Conservation (phyloP, 1,140 invertebrate species). For the Nixonia krombeini region DNA sequence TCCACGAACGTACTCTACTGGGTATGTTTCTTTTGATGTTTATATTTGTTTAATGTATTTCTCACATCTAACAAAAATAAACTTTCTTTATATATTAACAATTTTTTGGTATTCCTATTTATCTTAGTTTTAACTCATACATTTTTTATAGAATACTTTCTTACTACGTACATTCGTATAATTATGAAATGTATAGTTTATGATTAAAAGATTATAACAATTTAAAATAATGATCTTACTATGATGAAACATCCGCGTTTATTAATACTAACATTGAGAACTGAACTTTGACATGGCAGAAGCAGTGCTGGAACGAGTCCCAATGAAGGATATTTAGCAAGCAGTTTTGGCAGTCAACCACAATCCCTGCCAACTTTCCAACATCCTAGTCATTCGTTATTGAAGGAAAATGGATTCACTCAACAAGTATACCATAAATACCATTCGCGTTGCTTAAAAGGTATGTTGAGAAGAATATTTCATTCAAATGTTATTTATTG, state of each 20-base stretch:
- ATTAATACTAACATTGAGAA: no score
- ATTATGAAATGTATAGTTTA: no score
- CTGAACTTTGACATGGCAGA: no score
- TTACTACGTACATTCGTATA: no score
- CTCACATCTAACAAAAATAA: constrained; percentile 6
- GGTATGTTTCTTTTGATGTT: constrained; percentile 65
- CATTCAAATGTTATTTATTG: constrained; percentile 1
- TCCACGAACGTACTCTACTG: constrained; percentile 81
- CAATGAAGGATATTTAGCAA: constrained; percentile 76
- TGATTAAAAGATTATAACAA: no score
- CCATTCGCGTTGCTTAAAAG: constrained; percentile 92
- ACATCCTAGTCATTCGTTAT: constrained; percentile 94
- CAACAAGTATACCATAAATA: constrained; percentile 98
- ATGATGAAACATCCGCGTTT: no score
- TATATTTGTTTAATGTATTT: constrained; percentile 11
- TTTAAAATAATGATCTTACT: no score
- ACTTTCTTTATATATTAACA: not conserved
- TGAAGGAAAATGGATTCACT: constrained; percentile 98
- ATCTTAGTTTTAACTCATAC: no score
- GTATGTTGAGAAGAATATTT: constrained; percentile 65
- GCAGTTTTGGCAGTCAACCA: constrained; percentile 82
- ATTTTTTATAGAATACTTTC: no score
- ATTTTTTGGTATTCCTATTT: no score
- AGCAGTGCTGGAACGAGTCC: constrained; percentile 83
- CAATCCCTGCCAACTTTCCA: constrained; percentile 92